Evolutionary conservation across 1,140 invertebrate genomes (phyloP), one percentile per base, ranked within the genome.

Genomic region (Chrysopa pallens): DNA sequence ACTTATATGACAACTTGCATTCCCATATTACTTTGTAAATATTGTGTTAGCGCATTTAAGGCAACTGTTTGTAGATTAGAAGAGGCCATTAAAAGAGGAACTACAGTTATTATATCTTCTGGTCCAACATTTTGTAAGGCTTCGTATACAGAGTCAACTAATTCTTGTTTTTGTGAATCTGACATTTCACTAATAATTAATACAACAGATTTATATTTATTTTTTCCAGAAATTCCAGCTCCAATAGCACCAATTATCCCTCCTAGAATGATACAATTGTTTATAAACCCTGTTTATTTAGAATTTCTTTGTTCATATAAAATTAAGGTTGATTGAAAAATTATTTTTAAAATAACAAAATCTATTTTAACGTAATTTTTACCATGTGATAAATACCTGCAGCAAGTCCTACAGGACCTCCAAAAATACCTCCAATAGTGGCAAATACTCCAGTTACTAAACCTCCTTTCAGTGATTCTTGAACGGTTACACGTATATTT

Each of bases 171-270:
- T 42, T 57, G 53, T 8, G 31, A 35, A 11, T 46, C 36, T 13
- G 43, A 48, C 53, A 57, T 51, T 43, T 55, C 53, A 33, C 47
- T 23, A 27, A 42, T 42, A 29, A 57, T 48, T 9, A 57, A 42
- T 29, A 47, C 37, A 9, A 54, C 50, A 8, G 55, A 48, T 47
- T 49, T 52, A 39, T 47, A 57, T 46, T 54, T 52, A 11, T 46
- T 49, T 39, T 40, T 14, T 28, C 48, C 44, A 39, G 38, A 27
- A 1, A 31, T 31, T 11, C 42, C 46, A 8, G 43, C 49, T 13
- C 28, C 13, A 37, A 48, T 43, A 4, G 53, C 50, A 28, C 48
- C 46, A 11, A 54, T 12, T 5, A 39, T 46, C 6, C 52, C 55
- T 36, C 52, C 52, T 55, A 46, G 27, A 46, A 46, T 33, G 2